These are phyloP conservation scores for Hemibagrus wyckioides DNA, from an alignment of 2,113 vertebrate species.

Conservation along the genomic window DNA sequence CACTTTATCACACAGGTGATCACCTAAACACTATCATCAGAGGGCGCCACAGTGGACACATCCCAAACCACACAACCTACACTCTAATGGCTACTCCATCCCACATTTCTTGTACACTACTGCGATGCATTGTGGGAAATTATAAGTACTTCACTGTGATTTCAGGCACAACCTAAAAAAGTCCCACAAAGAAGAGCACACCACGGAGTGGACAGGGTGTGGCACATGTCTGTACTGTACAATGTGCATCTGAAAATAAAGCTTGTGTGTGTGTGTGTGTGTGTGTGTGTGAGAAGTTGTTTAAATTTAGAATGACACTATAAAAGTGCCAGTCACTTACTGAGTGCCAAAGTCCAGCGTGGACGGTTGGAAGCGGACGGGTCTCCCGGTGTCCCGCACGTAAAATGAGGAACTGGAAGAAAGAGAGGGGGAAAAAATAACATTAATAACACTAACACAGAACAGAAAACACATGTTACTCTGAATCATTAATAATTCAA, in stretches of 20 bases:
- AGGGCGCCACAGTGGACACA: neutral
- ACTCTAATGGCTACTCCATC: neutral
- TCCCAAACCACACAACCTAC: neutral
- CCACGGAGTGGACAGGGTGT: slow-evolving; percentile 16
- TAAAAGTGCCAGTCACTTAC: slow-evolving; percentile 76
- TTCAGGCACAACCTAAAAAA: neutral
- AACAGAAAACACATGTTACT: neutral
- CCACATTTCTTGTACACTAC: neutral
- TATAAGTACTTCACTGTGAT: neutral
- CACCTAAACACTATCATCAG: neutral
- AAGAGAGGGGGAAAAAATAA: slow-evolving; percentile 16
- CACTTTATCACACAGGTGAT: neutral
- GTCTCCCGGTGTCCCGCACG: slow-evolving; percentile 78
- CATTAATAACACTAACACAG: neutral
- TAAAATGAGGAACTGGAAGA: slow-evolving; percentile 81
- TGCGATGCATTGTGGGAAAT: neutral
- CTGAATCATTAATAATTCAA: neutral
- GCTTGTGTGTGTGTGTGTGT: neutral
- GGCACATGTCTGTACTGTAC: neutral
- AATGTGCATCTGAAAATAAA: neutral
- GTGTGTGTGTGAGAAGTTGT: neutral
- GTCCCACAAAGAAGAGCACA: neutral
- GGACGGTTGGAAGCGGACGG: slow-evolving; percentile 88
- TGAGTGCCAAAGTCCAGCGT: slow-evolving; percentile 90
- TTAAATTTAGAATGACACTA: slow-evolving; percentile 20